phyloP scores from a whole-genome alignment of 1,140 invertebrate species.

The Psilanteris sp. region DNA sequence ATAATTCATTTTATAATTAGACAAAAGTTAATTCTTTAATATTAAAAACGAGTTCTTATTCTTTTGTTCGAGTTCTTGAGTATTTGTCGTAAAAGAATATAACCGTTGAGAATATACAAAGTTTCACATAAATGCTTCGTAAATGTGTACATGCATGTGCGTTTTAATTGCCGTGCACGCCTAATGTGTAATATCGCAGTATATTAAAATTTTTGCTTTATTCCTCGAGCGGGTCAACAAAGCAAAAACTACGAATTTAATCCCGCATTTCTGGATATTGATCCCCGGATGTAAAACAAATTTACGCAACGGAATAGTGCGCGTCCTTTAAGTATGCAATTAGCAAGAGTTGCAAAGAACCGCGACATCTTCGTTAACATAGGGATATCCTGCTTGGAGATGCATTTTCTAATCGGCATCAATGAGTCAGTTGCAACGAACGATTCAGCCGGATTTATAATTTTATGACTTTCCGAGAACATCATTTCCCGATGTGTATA shows the following conservation, averaged over 20 bases:
- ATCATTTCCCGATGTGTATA: constrained; percentile 38
- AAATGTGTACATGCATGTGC: constrained; percentile 30
- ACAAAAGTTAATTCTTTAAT: too few relatives aligned
- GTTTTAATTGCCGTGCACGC: constrained; percentile 47
- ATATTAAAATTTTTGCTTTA: constrained; percentile 39
- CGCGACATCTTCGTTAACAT: constrained; percentile 43
- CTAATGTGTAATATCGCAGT: constrained; percentile 49
- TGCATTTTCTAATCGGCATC: constrained; percentile 67
- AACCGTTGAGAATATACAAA: constrained; percentile 31
- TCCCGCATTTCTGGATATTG: constrained; percentile 11
- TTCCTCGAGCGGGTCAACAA: constrained; percentile 1
- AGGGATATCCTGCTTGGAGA: constrained; percentile 25
- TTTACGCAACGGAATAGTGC: constrained; percentile 45
- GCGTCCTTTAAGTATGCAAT: constrained; percentile 47
- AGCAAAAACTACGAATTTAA: constrained; percentile 1
- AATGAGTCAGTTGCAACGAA: constrained; percentile 61
- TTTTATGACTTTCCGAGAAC: constrained; percentile 64
- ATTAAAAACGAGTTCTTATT: too few relatives aligned
- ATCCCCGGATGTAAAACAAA: constrained; percentile 35
- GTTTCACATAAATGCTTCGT: constrained; percentile 32
- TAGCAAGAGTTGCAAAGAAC: constrained; percentile 48
- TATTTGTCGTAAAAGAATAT: constrained; percentile 48
- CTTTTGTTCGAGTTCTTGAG: too few relatives aligned
- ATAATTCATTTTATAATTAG: too few relatives aligned
- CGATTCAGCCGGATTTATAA: constrained; percentile 68